Base-by-base conservation (phyloP, 2,888 invertebrate genomes). In the Oscheius onirici region DNA sequence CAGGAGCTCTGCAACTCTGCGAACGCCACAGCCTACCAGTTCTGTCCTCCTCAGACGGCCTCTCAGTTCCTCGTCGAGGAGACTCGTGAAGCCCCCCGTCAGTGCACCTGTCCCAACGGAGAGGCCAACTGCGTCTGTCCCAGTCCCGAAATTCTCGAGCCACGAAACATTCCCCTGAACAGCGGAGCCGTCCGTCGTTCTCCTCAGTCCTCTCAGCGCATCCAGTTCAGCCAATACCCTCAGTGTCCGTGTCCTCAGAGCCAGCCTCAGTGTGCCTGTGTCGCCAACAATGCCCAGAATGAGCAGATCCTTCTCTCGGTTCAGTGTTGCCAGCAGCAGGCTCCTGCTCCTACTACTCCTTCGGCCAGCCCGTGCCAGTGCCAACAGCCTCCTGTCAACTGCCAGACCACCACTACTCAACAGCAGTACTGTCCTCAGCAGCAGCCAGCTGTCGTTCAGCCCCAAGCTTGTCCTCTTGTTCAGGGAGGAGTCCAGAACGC, bases 391-490 rank as follows among this genome's bases (percentile, higher is more conserved):
- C 69, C 70, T n/a, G 61, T 55, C 43, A 83, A 82, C 76, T 84
- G 83, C 57, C 83, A 84, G 71, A 84, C 84, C 13, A 85, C 83
- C 52, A 83, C 85, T 63, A 85, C 84, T 57, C 84, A 85, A 69
- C 85, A 85, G 71, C 85, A 85, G 71, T 85, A 85, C 73, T 85
- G 85, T 66, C 85, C 85, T 51, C 80, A 82, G 20, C 82, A 83
- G 57, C 80, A 83, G 34, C 73, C 76, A 51, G 73, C 79, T 54
- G 80, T 85, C 58, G 79, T 82, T 41, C 86, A 85, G 74, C 86
- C 86, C 61, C 86, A 86, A 74, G 81, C 85, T 17, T 86, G 86
- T 74, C 84, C 86, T 57, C 82, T 84, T 75, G 85, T 84, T 44
- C 84, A 84, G 76, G 84, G 84, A 73, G 85, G 84, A 73, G 80